A percentile compares a stretch with the other conserved stretches of the same genome.
Conservation (phyloP, 2,113 vertebrate species). For the Semnornis frantzii region DNA sequence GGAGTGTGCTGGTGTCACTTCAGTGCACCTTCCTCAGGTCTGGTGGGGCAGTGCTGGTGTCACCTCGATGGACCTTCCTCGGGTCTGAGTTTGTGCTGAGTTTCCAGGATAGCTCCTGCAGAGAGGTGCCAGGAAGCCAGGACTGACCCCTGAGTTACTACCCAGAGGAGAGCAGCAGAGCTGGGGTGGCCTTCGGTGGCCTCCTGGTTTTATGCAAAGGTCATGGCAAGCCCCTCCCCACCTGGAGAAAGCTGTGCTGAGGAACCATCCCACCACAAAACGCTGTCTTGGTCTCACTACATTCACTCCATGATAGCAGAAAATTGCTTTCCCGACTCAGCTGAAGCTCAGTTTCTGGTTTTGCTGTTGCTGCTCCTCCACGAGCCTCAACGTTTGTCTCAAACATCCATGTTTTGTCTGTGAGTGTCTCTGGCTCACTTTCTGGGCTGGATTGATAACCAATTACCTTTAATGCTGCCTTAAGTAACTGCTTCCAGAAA, state of each 20-base stretch:
- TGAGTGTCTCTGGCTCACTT: not conserved
- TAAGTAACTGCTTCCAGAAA: constrained; percentile 29
- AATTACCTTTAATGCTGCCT: not conserved
- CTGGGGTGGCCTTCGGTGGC: not conserved
- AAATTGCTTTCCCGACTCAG: constrained; percentile 59
- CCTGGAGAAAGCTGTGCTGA: not conserved
- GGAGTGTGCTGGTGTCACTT: not conserved
- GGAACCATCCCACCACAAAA: not conserved
- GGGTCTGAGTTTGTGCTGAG: not conserved
- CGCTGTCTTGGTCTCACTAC: not conserved
- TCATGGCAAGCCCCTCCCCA: not conserved
- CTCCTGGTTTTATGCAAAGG: not conserved
- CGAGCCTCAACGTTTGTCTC: constrained; percentile 22
- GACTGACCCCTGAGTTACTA: fast-evolving
- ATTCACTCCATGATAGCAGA: constrained; percentile 12
- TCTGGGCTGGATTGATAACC: constrained; percentile 28
- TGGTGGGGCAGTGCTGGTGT: not conserved
- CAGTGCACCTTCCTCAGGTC: fast-evolving
- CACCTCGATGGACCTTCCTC: fast-evolving
- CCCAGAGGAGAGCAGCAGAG: not conserved
- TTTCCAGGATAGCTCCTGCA: not conserved
- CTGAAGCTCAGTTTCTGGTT: constrained; percentile 20
- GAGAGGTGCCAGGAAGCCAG: constrained; percentile 8
- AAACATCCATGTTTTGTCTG: not conserved
- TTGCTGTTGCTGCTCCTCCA: not conserved